A percentile compares a stretch with the other conserved stretches of the same genome.
phyloP scores from a whole-genome alignment of 37 sponge, comb jelly and placozoan genomes.

The Dysidea cf. avara region DNA sequence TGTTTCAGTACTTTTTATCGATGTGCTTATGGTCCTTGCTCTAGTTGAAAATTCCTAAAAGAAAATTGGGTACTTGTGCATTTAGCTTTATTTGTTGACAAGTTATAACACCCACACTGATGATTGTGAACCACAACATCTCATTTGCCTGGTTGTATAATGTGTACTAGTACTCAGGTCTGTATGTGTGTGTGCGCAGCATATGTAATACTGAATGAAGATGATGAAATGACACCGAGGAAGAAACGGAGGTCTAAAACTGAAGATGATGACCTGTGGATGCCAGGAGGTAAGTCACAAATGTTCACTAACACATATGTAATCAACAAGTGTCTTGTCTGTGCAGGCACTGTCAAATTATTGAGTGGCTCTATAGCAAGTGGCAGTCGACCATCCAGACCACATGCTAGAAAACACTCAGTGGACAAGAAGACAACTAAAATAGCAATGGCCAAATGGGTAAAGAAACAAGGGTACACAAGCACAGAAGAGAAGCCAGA shows the following conservation, averaged over 20 bases:
- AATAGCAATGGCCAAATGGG: slow-evolving; percentile 24
- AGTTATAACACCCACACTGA: too few species aligned
- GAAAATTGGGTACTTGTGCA: too few species aligned
- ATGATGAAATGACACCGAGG: background rate
- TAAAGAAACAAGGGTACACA: slow-evolving; percentile 7
- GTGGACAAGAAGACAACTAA: slow-evolving; percentile 44
- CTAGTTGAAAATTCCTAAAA: too few species aligned
- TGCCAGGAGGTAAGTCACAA: slow-evolving; percentile 28
- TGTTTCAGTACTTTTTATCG: too few species aligned
- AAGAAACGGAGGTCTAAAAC: background rate
- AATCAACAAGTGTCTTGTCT: background rate
- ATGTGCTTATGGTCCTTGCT: too few species aligned
- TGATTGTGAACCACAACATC: too few species aligned
- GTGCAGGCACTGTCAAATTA: slow-evolving; percentile 31
- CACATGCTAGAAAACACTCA: slow-evolving; percentile 33
- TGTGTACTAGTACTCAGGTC: too few species aligned
- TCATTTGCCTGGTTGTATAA: too few species aligned
- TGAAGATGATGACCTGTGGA: slow-evolving; percentile 49
- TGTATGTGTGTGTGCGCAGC: too few species aligned
- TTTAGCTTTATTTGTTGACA: too few species aligned
- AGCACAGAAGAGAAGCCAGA: background rate
- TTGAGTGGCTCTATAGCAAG: slow-evolving; percentile 30
- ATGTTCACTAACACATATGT: background rate
- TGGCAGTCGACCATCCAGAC: slow-evolving; percentile 3
- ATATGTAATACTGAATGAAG: too few species aligned